phyloP scores from a whole-genome alignment of 2,113 vertebrate genomes.

The Talpa occidentalis region DNA sequence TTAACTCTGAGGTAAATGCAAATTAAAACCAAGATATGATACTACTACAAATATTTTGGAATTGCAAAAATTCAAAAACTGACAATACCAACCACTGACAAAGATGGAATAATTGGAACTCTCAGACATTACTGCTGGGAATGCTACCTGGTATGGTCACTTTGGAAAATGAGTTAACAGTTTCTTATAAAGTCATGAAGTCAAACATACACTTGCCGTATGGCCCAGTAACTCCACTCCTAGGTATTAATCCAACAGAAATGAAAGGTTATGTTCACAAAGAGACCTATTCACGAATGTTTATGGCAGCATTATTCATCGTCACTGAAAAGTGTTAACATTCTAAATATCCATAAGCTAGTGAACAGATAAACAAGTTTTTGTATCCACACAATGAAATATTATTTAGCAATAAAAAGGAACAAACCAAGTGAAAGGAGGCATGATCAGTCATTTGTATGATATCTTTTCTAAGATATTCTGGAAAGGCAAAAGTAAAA shows the following conservation, averaged over 20 bases:
- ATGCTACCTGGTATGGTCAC: neutral
- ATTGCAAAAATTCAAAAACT: neutral
- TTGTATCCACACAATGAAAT: neutral
- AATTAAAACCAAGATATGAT: neutral
- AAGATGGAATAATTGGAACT: neutral
- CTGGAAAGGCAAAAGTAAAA: constrained; percentile 18
- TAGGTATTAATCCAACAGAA: neutral
- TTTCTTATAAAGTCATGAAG: neutral
- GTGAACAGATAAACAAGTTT: neutral
- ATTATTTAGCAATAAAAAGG: neutral
- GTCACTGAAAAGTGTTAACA: neutral
- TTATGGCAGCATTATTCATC: neutral
- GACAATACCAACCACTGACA: neutral
- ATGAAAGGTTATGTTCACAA: neutral
- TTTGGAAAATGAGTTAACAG: neutral
- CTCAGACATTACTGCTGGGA: neutral
- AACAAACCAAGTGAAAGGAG: neutral
- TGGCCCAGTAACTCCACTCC: neutral
- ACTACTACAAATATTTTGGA: neutral
- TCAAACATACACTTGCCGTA: neutral
- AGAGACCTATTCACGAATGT: neutral
- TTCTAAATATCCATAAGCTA: neutral
- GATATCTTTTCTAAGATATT: neutral
- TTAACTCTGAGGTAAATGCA: neutral
- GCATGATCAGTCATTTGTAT: neutral